Evolutionary conservation across 2,113 vertebrate species (phyloP).

Genomic region (Channa maculata): DNA sequence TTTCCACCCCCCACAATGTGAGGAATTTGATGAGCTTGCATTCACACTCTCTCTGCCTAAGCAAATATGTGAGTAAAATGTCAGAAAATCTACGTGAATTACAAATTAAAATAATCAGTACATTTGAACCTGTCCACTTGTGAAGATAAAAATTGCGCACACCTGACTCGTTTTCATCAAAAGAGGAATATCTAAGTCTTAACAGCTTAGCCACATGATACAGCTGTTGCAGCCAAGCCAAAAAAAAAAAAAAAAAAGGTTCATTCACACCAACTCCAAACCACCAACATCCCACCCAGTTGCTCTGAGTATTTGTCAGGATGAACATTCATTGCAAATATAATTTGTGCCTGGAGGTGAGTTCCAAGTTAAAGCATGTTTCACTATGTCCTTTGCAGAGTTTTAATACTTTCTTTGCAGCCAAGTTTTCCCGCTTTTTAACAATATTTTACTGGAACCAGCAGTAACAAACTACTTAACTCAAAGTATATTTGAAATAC

Average conservation of each 20-base stretch:
- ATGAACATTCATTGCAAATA: slow-evolving; percentile 22
- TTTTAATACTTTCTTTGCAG: slow-evolving; percentile 4
- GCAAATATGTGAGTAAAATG: slow-evolving; percentile 57
- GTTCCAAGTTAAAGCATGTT: slow-evolving; percentile 59
- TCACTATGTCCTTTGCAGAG: slow-evolving; percentile 5
- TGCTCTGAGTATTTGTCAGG: neutral
- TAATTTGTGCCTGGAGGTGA: slow-evolving; percentile 28
- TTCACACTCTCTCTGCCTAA: slow-evolving; percentile 49
- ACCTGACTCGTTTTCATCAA: neutral
- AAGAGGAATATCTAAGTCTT: neutral
- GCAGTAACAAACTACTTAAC: neutral
- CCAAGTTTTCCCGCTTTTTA: neutral
- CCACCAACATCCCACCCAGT: neutral
- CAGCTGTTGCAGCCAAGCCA: slow-evolving; percentile 31
- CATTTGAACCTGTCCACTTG: neutral
- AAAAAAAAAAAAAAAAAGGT: slow-evolving; percentile 10
- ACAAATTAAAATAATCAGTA: slow-evolving; percentile 1
- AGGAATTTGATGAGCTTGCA: slow-evolving; percentile 80
- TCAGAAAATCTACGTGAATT: slow-evolving; percentile 30
- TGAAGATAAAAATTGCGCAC: neutral
- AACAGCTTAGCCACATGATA: neutral
- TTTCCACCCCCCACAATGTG: slow-evolving; percentile 65
- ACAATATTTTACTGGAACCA: neutral
- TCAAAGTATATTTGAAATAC: slow-evolving; percentile 18
- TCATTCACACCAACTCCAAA: slow-evolving; percentile 30